Evolutionary conservation across 2,797 vertebrate genomes (phyloP).

Genomic region (Diglossa cyanea): DNA sequence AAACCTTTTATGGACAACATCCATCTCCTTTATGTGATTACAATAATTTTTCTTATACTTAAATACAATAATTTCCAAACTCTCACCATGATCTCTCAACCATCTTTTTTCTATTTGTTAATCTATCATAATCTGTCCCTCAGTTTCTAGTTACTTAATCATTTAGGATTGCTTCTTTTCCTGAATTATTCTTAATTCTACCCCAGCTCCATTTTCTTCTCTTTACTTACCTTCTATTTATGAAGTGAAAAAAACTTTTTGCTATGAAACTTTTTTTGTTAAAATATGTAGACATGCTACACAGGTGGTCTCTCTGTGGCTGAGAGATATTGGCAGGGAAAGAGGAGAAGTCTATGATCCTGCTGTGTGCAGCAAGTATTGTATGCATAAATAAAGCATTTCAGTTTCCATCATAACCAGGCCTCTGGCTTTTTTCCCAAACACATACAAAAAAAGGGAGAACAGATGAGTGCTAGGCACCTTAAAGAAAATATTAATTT

Average conservation of each 20-base stretch:
- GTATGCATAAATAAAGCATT: slow-evolving; percentile 30
- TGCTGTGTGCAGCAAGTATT: slow-evolving; percentile 7
- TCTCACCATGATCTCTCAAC: neutral
- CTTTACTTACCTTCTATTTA: neutral
- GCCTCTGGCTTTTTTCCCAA: neutral
- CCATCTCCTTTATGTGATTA: neutral
- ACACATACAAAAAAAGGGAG: neutral
- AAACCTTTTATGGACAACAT: neutral
- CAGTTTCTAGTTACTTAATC: neutral
- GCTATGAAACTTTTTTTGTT: neutral
- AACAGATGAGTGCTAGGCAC: neutral
- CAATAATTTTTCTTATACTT: neutral
- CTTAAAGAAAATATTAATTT: neutral
- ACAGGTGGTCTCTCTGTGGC: neutral
- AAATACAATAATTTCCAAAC: neutral
- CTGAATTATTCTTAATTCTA: neutral
- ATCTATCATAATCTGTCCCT: neutral
- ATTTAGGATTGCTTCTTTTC: accelerated
- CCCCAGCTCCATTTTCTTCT: neutral
- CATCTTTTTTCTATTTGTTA: neutral
- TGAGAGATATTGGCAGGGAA: neutral
- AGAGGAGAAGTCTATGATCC: neutral
- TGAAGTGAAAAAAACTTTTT: neutral
- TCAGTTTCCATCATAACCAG: slow-evolving; percentile 3
- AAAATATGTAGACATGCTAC: neutral